These are phyloP conservation scores for Pseudotriccus pelzelni DNA, from an alignment of 2,797 vertebrate genomes.

Conservation along the genomic window DNA sequence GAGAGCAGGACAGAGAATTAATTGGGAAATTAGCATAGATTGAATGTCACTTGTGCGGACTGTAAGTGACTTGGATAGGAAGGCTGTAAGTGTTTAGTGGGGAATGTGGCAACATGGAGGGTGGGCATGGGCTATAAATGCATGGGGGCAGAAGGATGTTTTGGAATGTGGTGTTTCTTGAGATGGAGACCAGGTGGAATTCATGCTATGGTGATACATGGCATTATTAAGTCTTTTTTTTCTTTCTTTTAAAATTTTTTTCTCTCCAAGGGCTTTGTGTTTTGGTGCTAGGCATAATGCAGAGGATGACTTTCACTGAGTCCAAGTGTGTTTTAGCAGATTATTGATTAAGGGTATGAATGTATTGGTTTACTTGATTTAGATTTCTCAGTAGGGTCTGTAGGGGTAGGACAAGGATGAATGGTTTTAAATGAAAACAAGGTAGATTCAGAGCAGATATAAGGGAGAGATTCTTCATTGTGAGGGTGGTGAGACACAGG, in stretches of 20 bases:
- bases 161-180: background rate
- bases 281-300: background rate
- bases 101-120: background rate
- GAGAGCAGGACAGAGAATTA: background rate
- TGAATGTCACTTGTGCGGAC: background rate
- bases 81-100: background rate
- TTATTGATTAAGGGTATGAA: background rate
- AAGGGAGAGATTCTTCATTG: background rate
- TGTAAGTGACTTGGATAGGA: background rate
- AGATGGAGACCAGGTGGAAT: background rate
- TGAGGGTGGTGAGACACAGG: background rate
- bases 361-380: background rate
- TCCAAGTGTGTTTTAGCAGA: background rate
- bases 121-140: background rate
- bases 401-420: background rate
- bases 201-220: background rate
- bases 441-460: background rate
- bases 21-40: background rate
- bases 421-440: background rate
- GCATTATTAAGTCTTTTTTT: background rate
- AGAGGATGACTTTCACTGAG: background rate
- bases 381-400: background rate
- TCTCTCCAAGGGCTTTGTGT: background rate
- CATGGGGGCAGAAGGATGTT: background rate
- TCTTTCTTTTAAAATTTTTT: background rate